Evolutionary conservation across 2,888 invertebrate species (phyloP).

Genomic region (Synanthedon tipuliformis): DNA sequence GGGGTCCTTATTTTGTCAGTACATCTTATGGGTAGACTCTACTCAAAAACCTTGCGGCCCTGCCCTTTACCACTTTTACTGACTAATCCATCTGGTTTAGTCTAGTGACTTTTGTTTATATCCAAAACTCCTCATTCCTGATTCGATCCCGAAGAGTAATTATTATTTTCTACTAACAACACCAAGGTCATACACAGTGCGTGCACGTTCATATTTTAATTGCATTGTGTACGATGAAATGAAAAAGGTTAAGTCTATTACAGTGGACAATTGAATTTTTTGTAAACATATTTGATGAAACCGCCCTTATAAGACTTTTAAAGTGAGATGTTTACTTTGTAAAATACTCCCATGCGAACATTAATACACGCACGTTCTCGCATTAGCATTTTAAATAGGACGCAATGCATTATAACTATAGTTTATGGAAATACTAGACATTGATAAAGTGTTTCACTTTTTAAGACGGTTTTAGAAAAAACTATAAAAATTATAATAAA

Average conservation of each 20-base stretch:
- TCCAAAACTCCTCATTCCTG: background rate
- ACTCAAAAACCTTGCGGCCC: no score
- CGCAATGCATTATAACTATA: no score
- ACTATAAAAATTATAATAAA: no score
- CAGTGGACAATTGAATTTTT: slow-evolving; percentile 17
- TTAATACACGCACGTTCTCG: background rate
- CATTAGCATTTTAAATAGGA: no score
- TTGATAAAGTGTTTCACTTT: no score
- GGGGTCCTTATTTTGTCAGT: no score
- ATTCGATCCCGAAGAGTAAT: background rate
- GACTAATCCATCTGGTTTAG: no score
- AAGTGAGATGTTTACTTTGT: background rate
- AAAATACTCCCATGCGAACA: background rate
- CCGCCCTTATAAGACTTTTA: background rate
- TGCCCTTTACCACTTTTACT: no score
- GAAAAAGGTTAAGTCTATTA: slow-evolving; percentile 55
- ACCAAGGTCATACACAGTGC: background rate
- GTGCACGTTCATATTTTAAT: slow-evolving; percentile 26
- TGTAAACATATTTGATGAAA: slow-evolving; percentile 9
- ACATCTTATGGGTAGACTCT: no score
- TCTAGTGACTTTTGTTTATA: no score
- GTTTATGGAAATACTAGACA: no score
- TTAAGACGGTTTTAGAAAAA: no score
- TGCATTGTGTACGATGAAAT: slow-evolving; percentile 39
- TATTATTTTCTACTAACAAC: background rate